A percentile compares a stretch with the other conserved stretches of the same genome.
These are phyloP conservation scores for Hirtodrosophila confusa DNA, from an alignment of 2,888 invertebrate genomes.

Conservation along the genomic window DNA sequence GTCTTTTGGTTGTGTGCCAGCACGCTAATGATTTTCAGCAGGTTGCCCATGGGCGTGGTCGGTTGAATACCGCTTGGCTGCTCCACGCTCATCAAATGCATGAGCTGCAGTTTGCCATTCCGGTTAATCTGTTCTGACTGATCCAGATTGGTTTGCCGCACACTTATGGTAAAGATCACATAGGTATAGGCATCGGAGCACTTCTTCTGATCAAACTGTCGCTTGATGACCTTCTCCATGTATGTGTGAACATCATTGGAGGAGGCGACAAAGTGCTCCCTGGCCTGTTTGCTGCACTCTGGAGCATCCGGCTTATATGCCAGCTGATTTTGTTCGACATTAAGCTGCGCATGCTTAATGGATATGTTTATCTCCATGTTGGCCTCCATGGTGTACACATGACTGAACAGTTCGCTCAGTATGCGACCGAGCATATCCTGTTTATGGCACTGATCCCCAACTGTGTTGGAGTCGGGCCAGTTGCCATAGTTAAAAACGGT, in stretches of 20 bases:
- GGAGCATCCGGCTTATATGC: not conserved
- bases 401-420: conserved; percentile 42
- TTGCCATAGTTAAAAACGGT: conserved; percentile 46
- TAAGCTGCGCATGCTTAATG: conserved; percentile 31
- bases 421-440: conserved; percentile 36
- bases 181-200: conserved; percentile 3
- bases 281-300: not conserved
- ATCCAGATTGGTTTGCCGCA: conserved; percentile 39
- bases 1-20: conserved; percentile 46
- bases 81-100: conserved; percentile 20
- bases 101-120: conserved; percentile 48
- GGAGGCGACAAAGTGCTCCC: conserved; percentile 45
- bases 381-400: conserved; percentile 35
- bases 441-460: not conserved
- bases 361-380: conserved; percentile 44
- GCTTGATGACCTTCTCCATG: conserved; percentile 29
- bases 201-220: not conserved
- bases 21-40: conserved; percentile 35
- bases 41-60: conserved; percentile 22
- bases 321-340: not conserved
- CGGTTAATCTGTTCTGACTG: conserved; percentile 17
- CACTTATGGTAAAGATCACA: conserved; percentile 38
- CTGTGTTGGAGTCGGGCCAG: not conserved
- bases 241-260: conserved; percentile 46
- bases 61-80: not conserved